Conservation (phyloP, 1,140 invertebrate genomes). For the Belonocnema kinseyi region DNA sequence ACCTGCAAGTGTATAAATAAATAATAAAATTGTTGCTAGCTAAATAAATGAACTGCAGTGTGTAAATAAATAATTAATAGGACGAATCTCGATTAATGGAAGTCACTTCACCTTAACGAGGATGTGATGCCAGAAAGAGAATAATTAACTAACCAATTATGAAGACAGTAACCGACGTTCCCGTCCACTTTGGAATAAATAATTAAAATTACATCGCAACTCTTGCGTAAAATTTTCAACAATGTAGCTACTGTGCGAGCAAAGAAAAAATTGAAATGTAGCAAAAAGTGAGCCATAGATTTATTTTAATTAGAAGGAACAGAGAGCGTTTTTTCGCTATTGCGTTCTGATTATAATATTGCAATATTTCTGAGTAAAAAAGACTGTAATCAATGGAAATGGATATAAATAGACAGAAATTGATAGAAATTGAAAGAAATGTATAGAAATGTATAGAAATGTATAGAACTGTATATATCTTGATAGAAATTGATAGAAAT, state of each 20-base stretch:
- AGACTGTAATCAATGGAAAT: too few species aligned
- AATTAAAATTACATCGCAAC: neutral
- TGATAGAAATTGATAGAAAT: too few species aligned
- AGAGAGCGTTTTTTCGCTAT: too few species aligned
- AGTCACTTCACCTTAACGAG: constrained; percentile 7
- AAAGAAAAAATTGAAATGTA: neutral
- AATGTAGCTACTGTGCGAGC: neutral
- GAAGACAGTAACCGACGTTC: neutral
- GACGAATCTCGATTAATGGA: neutral
- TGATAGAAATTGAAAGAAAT: too few species aligned
- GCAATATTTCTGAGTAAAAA: too few species aligned
- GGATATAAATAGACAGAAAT: too few species aligned
- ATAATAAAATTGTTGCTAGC: too few species aligned
- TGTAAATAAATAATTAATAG: neutral
- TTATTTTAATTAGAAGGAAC: too few species aligned
- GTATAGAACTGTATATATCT: too few species aligned
- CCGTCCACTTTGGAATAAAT: neutral
- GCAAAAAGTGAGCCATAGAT: neutral
- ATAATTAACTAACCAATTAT: constrained; percentile 3
- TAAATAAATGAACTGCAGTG: neutral
- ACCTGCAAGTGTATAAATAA: too few species aligned
- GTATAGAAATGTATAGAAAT: too few species aligned
- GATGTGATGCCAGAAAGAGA: neutral
- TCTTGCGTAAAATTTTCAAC: neutral
- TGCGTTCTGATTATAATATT: too few species aligned